These are phyloP conservation scores for Calameuta idolon DNA, from an alignment of 2,888 invertebrate genomes.

Conservation along the genomic window DNA sequence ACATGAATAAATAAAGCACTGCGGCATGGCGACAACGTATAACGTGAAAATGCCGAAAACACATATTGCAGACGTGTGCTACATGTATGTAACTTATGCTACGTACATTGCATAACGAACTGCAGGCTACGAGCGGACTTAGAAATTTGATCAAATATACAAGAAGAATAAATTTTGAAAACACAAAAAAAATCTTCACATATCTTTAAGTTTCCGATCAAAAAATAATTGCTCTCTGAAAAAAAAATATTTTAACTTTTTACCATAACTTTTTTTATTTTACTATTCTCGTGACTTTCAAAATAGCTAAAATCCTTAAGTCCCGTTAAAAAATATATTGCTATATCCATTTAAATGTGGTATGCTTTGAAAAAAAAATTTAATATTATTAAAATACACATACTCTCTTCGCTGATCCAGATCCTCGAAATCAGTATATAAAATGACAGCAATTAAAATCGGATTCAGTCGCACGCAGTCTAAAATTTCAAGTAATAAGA, in stretches of 20 bases:
- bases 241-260: too few species aligned
- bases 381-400: background rate
- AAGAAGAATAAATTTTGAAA: background rate
- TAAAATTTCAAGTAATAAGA: background rate
- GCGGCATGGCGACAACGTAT: constrained; percentile 35
- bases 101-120: background rate
- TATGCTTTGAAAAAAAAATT: background rate
- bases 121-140: background rate
- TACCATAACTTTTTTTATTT: too few species aligned
- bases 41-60: constrained; percentile 7
- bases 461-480: background rate
- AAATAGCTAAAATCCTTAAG: background rate
- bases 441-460: background rate
- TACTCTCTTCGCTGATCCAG: background rate
- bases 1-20: constrained; percentile 62
- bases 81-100: background rate
- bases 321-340: background rate
- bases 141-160: background rate
- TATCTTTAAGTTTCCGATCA: background rate
- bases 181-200: background rate
- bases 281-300: too few species aligned
- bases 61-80: background rate
- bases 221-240: too few species aligned
- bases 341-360: background rate
- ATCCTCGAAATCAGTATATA: background rate